Conservation (phyloP, 2,888 invertebrate species). For the Synanthedon myopaeformis region DNA sequence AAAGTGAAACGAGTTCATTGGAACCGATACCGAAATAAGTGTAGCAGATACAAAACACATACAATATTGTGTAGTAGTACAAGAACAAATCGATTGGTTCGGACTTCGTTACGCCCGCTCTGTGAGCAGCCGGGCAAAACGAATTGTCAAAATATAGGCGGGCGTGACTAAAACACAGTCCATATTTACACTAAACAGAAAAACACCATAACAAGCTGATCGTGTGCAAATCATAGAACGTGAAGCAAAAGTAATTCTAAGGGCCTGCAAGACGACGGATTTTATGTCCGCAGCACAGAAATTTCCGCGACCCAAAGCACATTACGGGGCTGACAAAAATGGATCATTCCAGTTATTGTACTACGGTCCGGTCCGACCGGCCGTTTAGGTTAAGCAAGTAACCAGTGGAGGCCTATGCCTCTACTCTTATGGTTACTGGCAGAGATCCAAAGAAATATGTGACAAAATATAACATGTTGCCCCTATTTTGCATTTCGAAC, state of each 20-base stretch:
- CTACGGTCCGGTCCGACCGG: too few relatives aligned
- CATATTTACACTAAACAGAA: conserved; percentile 19
- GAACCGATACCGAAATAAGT: neutral
- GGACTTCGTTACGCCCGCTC: conserved; percentile 27
- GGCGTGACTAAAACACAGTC: conserved; percentile 37
- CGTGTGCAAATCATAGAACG: conserved; percentile 58
- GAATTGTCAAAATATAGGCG: conserved; percentile 10
- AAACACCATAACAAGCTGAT: conserved; percentile 46
- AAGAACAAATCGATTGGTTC: conserved; percentile 20
- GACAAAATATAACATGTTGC: too few relatives aligned
- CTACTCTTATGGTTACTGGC: too few relatives aligned
- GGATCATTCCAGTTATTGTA: too few relatives aligned
- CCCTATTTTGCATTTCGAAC: too few relatives aligned
- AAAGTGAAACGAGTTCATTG: neutral
- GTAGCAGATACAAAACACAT: neutral
- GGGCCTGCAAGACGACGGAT: conserved; percentile 9
- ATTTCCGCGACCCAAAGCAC: too few relatives aligned
- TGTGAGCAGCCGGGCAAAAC: conserved; percentile 13
- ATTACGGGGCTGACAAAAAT: too few relatives aligned
- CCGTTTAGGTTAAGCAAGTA: too few relatives aligned
- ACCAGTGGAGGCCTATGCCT: too few relatives aligned
- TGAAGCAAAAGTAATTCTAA: conserved; percentile 50
- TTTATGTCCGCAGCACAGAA: neutral
- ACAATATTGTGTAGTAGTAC: conserved; percentile 13
- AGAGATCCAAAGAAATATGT: too few relatives aligned